Conservation (phyloP, 1,140 invertebrate genomes). For the Lamellibrachia luymesi region DNA sequence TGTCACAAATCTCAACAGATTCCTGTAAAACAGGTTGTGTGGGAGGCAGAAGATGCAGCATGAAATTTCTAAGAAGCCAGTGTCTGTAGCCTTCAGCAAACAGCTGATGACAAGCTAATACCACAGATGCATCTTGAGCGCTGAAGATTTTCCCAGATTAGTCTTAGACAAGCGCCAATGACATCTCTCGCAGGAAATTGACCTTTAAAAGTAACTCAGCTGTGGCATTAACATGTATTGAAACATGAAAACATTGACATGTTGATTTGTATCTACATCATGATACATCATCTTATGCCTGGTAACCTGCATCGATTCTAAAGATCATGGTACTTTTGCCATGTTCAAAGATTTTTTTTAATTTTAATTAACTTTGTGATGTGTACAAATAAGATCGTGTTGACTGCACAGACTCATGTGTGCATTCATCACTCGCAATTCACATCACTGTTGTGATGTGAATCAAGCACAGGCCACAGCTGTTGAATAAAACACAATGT, state of each 20-base stretch:
- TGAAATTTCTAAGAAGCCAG: not conserved
- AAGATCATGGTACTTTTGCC: not conserved
- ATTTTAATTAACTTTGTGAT: not conserved
- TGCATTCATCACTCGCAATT: no score
- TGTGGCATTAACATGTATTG: not conserved
- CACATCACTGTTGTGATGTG: no score
- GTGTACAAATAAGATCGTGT: not conserved
- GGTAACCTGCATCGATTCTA: not conserved
- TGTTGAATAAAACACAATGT: no score
- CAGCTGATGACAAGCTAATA: not conserved
- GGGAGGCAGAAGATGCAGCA: not conserved
- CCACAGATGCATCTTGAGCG: not conserved
- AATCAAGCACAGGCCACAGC: no score
- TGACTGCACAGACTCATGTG: not conserved
- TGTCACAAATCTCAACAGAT: not conserved
- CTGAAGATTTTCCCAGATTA: not conserved
- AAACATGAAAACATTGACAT: not conserved
- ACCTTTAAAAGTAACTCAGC: not conserved
- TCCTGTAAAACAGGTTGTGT: not conserved
- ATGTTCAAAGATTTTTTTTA: not conserved
- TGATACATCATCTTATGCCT: not conserved
- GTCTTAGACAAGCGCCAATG: not conserved
- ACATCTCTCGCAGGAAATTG: not conserved
- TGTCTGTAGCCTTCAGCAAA: no score
- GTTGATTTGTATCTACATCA: not conserved